Conservation (phyloP, 2,797 vertebrate species). For the Pangasius djambal region DNA sequence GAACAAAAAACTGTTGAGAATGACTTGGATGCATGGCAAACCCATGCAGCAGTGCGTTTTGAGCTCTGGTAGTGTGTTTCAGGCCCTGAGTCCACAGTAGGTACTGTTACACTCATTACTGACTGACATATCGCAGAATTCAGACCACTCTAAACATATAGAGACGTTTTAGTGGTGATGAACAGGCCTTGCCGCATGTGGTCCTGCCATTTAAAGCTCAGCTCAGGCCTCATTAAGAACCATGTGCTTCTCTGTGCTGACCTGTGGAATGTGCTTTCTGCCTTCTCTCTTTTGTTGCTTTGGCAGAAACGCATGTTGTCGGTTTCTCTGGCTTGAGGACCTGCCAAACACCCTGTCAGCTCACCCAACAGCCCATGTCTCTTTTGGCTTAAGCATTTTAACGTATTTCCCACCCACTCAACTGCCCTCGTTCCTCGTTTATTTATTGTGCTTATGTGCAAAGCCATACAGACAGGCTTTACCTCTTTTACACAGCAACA, state of each 20-base stretch:
- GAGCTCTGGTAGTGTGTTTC: conserved; percentile 28
- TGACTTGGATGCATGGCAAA: not conserved
- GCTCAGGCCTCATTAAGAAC: conserved; percentile 49
- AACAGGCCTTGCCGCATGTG: conserved; percentile 48
- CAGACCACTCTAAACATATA: conserved; percentile 46
- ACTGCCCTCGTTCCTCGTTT: not conserved
- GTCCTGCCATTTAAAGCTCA: conserved; percentile 49
- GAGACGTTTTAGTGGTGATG: conserved; percentile 38
- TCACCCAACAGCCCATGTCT: conserved; percentile 47
- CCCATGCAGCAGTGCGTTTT: conserved; percentile 9
- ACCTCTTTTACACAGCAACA: not conserved
- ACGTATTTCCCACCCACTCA: conserved; percentile 46
- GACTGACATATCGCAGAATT: conserved; percentile 45
- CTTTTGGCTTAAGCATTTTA: conserved; percentile 54
- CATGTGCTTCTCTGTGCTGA: conserved; percentile 48
- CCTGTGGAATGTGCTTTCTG: conserved; percentile 53
- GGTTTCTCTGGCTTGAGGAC: conserved; percentile 43
- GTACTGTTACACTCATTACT: conserved; percentile 47
- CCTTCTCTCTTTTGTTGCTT: conserved; percentile 36
- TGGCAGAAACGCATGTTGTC: conserved; percentile 39
- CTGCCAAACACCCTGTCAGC: conserved; percentile 56
- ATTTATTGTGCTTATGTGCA: not conserved
- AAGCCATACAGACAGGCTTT: not conserved
- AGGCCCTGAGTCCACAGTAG: conserved; percentile 29
- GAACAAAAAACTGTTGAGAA: too few species aligned